Percentiles rank a stretch among this genome's conserved stretches.
Evolutionary conservation across 1,140 invertebrate genomes (phyloP).

Genomic region (Lysiphlebus fabarum): DNA sequence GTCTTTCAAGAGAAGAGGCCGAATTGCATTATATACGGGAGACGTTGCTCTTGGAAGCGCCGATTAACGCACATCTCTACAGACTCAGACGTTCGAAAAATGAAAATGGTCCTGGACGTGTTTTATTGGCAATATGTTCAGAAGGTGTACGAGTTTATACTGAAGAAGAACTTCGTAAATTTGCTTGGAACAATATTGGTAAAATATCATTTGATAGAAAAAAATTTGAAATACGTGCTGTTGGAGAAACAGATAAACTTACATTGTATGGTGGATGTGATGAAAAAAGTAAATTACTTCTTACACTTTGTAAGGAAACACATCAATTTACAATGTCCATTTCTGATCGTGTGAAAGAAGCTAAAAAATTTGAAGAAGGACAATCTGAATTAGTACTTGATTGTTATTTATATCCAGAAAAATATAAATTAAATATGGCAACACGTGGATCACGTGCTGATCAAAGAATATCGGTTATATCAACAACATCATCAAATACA

Average conservation of each 20-base stretch:
- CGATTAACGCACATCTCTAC: constrained; percentile 90
- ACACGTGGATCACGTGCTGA: constrained; percentile 65
- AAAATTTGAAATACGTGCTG: constrained; percentile 91
- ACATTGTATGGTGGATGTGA: constrained; percentile 87
- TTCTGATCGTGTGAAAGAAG: constrained; percentile 76
- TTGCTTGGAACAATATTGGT: constrained; percentile 90
- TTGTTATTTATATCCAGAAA: constrained; percentile 63
- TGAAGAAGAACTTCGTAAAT: constrained; percentile 67
- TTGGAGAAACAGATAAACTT: constrained; percentile 75
- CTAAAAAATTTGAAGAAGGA: constrained; percentile 75
- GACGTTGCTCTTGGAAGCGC: constrained; percentile 79
- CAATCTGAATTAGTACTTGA: constrained; percentile 57
- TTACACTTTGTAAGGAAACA: constrained; percentile 83
- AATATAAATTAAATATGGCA: constrained; percentile 61
- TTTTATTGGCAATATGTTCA: constrained; percentile 79
- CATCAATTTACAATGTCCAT: constrained; percentile 94
- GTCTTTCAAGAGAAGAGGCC: constrained; percentile 72
- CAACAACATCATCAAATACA: constrained; percentile 88
- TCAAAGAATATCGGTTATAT: constrained; percentile 87
- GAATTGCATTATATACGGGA: constrained; percentile 84
- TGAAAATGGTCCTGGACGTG: constrained; percentile 68
- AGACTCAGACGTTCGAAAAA: constrained; percentile 80
- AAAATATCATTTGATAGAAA: constrained; percentile 93
- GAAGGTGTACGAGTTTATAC: constrained; percentile 81
- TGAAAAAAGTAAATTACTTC: constrained; percentile 86